Evolutionary conservation across 2,113 vertebrate species (phyloP).

Genomic region (Psilopsiagon aurifrons): DNA sequence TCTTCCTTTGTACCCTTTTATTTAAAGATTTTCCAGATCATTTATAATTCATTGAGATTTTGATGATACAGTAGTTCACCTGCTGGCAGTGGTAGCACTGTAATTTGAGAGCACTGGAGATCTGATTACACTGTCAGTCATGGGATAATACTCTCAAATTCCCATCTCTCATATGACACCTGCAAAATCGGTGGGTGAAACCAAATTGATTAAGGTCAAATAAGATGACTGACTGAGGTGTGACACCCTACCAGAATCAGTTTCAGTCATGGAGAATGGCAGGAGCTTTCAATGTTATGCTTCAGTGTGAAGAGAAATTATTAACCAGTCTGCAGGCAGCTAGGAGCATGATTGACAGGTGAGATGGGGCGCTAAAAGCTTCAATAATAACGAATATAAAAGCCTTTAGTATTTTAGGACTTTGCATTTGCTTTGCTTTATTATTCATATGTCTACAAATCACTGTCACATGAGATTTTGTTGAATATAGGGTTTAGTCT

Average conservation of each 20-base stretch:
- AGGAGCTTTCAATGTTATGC: neutral
- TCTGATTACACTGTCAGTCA: slow-evolving; percentile 17
- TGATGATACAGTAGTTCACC: slow-evolving; percentile 20
- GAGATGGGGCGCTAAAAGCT: neutral
- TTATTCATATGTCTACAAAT: neutral
- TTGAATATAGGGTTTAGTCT: neutral
- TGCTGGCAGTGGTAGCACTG: neutral
- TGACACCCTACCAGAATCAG: neutral
- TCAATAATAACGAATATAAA: slow-evolving; percentile 13
- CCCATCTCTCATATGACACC: neutral
- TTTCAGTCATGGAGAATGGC: neutral
- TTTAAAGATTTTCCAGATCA: slow-evolving; percentile 30
- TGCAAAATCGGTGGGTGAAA: slow-evolving; percentile 8
- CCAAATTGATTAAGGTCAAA: slow-evolving; percentile 11
- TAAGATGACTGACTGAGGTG: neutral
- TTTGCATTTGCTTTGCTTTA: neutral
- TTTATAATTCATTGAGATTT: slow-evolving; percentile 54
- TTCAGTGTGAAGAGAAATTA: neutral
- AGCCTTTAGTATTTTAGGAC: neutral
- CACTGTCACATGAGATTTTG: neutral
- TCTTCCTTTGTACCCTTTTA: slow-evolving; percentile 17
- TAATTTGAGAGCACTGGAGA: neutral
- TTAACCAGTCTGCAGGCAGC: neutral
- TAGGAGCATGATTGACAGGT: neutral
- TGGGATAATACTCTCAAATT: neutral